Evolutionary conservation across 2,797 vertebrate genomes (phyloP).

Genomic region (Cyprinodon diabolis): DNA sequence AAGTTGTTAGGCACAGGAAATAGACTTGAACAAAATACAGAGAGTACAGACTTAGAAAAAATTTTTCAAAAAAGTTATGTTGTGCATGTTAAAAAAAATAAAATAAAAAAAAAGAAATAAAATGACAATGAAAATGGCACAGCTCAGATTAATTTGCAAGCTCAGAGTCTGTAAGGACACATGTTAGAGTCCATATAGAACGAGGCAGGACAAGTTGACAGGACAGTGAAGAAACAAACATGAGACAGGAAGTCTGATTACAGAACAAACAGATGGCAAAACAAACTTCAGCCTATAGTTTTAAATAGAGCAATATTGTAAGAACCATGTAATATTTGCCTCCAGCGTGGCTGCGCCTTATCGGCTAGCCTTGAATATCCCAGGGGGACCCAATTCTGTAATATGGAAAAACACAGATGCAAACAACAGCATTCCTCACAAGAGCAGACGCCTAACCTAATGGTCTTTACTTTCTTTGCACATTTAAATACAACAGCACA

Average conservation of each 20-base stretch:
- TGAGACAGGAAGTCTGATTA: slow-evolving; percentile 55
- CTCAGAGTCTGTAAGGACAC: slow-evolving; percentile 40
- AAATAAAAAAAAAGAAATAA: background rate
- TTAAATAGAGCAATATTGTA: slow-evolving; percentile 83
- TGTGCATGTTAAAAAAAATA: background rate
- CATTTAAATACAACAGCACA: slow-evolving; percentile 28
- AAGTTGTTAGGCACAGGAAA: slow-evolving; percentile 45
- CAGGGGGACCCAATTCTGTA: slow-evolving; percentile 88
- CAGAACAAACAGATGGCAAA: slow-evolving; percentile 67
- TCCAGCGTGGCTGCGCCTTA: slow-evolving; percentile 86
- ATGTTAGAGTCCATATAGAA: slow-evolving; percentile 21
- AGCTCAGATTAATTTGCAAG: slow-evolving; percentile 38
- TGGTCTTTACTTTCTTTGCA: slow-evolving; percentile 57
- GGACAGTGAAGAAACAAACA: slow-evolving; percentile 55
- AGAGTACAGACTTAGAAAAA: slow-evolving; percentile 43
- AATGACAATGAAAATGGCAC: background rate
- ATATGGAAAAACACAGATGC: slow-evolving; percentile 89
- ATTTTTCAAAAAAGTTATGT: slow-evolving; percentile 19
- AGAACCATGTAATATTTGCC: slow-evolving; percentile 87
- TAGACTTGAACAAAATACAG: slow-evolving; percentile 15
- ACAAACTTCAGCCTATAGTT: slow-evolving; percentile 78
- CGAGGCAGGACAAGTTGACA: slow-evolving; percentile 23
- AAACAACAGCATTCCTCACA: slow-evolving; percentile 87
- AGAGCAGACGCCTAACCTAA: slow-evolving; percentile 71
- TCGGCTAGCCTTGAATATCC: slow-evolving; percentile 89